Base-by-base conservation (phyloP, 30 jellyfish, hydroid and myxozoan species). In the Pelagia noctiluca region DNA sequence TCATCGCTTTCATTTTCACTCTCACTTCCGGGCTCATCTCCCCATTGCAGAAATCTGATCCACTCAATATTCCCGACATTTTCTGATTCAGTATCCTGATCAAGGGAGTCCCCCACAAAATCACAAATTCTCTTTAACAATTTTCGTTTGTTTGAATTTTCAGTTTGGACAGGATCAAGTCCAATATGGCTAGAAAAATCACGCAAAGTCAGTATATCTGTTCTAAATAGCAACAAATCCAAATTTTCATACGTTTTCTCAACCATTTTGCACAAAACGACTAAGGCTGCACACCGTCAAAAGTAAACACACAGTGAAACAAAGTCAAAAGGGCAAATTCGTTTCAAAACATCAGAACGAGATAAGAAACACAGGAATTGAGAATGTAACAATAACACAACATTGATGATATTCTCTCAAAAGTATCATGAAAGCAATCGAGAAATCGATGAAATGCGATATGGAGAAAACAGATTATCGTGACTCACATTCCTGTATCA, bases 161-260 rank as follows among this genome's bases (percentile, higher is more conserved):
- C 72, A 60, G 10, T n/a, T 26, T 5, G 5, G 11, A n/a, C 10
- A 5, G 8, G 11, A 26, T 60, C 35, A 22, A n/a, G 8, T 24
- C 22, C 72, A 4, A 60, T 5, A n/a, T 60, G 10, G 11, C 10
- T 5, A 60, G 23, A 22, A 60, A 60, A 26, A 4, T 60, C 72
- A n/a, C 30, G 34, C 72, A 60, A 60, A 5, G 30, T 5, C 23
- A 10, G 30, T 60, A 10, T 21, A 4, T 60, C 72, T 24, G 10
- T n/a, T 60, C 11, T 60, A n/a, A 10, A 60, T 4, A 60, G 72
- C 35, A 60, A 60, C 5, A 60, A n/a, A 4, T 60, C 72, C 10
- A 60, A 60, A 5, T 5, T 60, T 8, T 60, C 72, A 26, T 60
- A 60, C 22, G 21, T 5, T n/a, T 60, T 60, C 72, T 60, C 72